A percentile compares a stretch with the other conserved stretches of the same genome.
Conservation (phyloP, 2,797 vertebrate genomes). For the Dendrocincla fuliginosa region DNA sequence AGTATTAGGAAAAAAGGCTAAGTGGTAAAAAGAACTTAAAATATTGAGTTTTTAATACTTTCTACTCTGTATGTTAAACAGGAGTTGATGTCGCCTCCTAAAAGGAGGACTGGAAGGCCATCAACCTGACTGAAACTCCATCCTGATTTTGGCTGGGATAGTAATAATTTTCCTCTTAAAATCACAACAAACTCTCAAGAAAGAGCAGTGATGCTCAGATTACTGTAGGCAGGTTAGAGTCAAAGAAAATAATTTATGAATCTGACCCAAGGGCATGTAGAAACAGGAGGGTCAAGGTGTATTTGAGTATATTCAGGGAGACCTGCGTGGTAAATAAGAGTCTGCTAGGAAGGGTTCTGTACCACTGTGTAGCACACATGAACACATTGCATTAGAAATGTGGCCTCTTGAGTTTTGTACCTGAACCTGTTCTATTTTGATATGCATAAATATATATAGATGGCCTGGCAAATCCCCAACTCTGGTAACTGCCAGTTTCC, state of each 20-base stretch:
- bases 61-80: background rate
- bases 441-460: conserved; percentile 7
- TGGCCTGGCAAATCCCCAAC: background rate
- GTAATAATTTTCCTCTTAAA: background rate
- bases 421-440: background rate
- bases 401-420: background rate
- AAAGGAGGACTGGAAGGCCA: background rate
- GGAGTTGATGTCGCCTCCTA: background rate
- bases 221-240: background rate
- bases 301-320: background rate
- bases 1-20: background rate
- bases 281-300: background rate
- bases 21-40: background rate
- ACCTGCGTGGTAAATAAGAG: background rate
- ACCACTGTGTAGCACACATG: rapidly evolving
- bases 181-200: background rate
- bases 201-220: background rate
- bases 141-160: background rate
- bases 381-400: background rate
- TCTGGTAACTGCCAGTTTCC: background rate
- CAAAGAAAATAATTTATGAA: background rate
- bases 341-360: background rate
- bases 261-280: background rate
- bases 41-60: background rate
- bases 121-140: background rate